Percentiles rank a stretch among this genome's conserved stretches.
phyloP scores from a whole-genome alignment of 2,797 vertebrate species.

The Acanthurus tractus region DNA sequence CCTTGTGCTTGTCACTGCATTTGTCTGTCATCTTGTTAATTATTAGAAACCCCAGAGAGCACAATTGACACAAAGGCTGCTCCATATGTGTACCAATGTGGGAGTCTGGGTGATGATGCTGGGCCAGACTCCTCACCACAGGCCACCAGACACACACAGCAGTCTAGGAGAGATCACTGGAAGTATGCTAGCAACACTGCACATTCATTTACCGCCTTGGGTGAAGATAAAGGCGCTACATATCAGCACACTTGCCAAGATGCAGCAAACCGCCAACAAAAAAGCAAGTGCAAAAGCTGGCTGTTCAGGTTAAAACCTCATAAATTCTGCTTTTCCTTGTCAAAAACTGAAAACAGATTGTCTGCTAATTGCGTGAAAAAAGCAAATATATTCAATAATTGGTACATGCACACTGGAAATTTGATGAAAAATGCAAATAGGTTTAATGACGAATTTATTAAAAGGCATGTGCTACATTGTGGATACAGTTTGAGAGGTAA shows the following conservation, averaged over 20 bases:
- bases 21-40: conserved; percentile 83
- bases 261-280: conserved; percentile 12
- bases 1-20: conserved; percentile 68
- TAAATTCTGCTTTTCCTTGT: background rate
- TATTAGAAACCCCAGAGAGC: conserved; percentile 77
- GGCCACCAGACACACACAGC: conserved; percentile 79
- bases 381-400: background rate
- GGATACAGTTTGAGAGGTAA: background rate
- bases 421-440: background rate
- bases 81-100: conserved; percentile 76
- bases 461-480: background rate
- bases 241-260: conserved; percentile 38
- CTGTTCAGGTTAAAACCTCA: conserved; percentile 8
- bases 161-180: conserved; percentile 72
- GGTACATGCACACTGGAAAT: background rate
- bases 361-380: background rate
- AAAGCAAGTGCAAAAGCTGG: background rate
- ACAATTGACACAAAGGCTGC: conserved; percentile 78
- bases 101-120: conserved; percentile 70
- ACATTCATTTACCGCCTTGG: conserved; percentile 63
- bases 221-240: conserved; percentile 46
- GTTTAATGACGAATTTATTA: background rate
- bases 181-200: conserved; percentile 62
- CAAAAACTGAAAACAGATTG: conserved; percentile 1
- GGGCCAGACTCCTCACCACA: conserved; percentile 78